A percentile compares a stretch with the other conserved stretches of the same genome.
Conservation (phyloP, 1,140 invertebrate genomes). For the Muscidifurax raptorellus region DNA sequence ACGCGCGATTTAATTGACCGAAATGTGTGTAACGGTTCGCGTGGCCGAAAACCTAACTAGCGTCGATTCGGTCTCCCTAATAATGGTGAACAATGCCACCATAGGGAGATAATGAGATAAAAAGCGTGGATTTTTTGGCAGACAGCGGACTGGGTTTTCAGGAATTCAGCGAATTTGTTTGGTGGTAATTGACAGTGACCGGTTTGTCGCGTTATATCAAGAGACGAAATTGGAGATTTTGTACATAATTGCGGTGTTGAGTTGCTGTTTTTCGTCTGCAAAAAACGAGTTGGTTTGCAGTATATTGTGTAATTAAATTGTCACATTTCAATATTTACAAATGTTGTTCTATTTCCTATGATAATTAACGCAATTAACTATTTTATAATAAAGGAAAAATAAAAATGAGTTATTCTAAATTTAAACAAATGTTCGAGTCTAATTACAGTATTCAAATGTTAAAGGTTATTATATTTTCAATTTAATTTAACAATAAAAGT, state of each 20-base stretch:
- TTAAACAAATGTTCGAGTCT: background rate
- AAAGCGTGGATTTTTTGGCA: constrained; percentile 33
- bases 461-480: too few species aligned
- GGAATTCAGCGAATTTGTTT: constrained; percentile 2
- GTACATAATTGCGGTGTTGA: too few species aligned
- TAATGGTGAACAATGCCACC: constrained; percentile 35
- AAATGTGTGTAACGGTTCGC: constrained; percentile 46
- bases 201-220: constrained; percentile 42
- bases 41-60: constrained; percentile 44
- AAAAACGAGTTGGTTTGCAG: background rate
- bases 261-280: too few species aligned
- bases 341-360: too few species aligned
- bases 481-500: background rate
- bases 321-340: too few species aligned
- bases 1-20: constrained; percentile 47
- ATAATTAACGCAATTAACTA: too few species aligned
- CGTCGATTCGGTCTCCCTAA: constrained; percentile 23
- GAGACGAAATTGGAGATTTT: constrained; percentile 32
- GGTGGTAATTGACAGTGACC: constrained; percentile 41
- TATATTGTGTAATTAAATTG: background rate
- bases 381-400: too few species aligned
- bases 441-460: too few species aligned
- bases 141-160: constrained; percentile 1
- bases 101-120: constrained; percentile 44
- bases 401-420: background rate